Percentiles rank a stretch among this genome's conserved stretches.
phyloP scores from a whole-genome alignment of 2,797 vertebrate species.

The Etheostoma perlongum region DNA sequence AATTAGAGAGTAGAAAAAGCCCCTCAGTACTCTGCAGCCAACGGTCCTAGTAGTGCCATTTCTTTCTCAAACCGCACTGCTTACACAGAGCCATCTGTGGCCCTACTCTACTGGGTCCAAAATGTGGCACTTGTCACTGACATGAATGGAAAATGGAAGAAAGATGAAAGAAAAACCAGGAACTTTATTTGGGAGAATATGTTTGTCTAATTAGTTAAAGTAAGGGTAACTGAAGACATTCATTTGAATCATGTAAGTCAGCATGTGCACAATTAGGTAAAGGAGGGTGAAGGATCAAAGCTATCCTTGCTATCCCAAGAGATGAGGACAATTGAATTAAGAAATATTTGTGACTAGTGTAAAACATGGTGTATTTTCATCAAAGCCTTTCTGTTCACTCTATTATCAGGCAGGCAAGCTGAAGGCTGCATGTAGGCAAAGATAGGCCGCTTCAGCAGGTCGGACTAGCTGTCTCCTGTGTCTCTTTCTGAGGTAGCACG shows the following conservation, averaged over 20 bases:
- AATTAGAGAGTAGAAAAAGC: conserved; percentile 82
- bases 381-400: conserved; percentile 5
- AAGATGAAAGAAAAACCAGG: conserved; percentile 38
- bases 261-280: conserved; percentile 21
- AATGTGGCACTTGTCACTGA: conserved; percentile 66
- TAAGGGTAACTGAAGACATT: not conserved
- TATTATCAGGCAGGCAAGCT: conserved; percentile 16
- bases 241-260: conserved; percentile 30
- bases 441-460: conserved; percentile 69
- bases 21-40: conserved; percentile 70
- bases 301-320: not conserved
- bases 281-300: conserved; percentile 16
- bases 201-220: conserved; percentile 4
- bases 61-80: conserved; percentile 73
- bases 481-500: conserved; percentile 63
- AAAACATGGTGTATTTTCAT: conserved; percentile 20
- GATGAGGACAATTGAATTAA: not conserved
- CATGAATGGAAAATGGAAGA: conserved; percentile 57
- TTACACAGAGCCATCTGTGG: conserved; percentile 79
- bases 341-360: conserved; percentile 9
- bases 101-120: conserved; percentile 68
- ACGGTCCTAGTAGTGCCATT: conserved; percentile 76
- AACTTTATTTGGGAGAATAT: not conserved
- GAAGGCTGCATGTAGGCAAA: conserved; percentile 49
- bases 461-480: conserved; percentile 69